phyloP scores from a whole-genome alignment of 2,888 invertebrate species.

The Zootermopsis nevadensis region DNA sequence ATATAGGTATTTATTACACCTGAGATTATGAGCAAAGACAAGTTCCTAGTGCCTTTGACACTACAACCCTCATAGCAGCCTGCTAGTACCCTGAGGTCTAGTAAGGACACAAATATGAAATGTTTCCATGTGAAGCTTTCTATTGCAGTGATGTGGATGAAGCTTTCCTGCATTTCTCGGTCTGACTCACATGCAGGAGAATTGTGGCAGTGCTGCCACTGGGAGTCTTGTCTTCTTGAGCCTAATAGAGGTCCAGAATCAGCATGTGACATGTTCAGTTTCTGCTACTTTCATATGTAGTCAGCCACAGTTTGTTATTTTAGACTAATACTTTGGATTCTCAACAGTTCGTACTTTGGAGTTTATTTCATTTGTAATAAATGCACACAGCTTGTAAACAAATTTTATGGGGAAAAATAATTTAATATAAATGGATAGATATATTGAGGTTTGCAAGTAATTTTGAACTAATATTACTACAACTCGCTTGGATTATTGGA shows the following conservation, averaged over 20 bases:
- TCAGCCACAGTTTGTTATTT: not conserved
- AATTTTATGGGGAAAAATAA: no score
- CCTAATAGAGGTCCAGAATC: not conserved
- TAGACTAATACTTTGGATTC: slow-evolving; percentile 8
- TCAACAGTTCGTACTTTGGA: not conserved
- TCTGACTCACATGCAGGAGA: not conserved
- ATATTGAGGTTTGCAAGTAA: no score
- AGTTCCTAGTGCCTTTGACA: no score
- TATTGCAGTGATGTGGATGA: not conserved
- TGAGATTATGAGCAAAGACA: no score
- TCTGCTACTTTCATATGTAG: not conserved
- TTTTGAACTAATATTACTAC: no score
- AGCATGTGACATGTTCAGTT: not conserved
- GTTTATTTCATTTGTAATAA: not conserved
- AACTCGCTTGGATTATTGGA: no score
- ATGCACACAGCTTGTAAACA: not conserved
- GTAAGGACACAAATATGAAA: not conserved
- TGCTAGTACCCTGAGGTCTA: not conserved
- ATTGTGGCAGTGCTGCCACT: not conserved
- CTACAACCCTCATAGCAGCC: no score
- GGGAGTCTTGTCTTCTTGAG: not conserved
- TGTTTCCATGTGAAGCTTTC: not conserved
- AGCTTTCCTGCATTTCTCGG: not conserved
- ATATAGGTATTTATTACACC: no score
- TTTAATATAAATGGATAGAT: no score